Percentiles rank a stretch among this genome's conserved stretches.
phyloP scores from a whole-genome alignment of 2,113 vertebrate genomes.

The Sinosuthora webbiana region DNA sequence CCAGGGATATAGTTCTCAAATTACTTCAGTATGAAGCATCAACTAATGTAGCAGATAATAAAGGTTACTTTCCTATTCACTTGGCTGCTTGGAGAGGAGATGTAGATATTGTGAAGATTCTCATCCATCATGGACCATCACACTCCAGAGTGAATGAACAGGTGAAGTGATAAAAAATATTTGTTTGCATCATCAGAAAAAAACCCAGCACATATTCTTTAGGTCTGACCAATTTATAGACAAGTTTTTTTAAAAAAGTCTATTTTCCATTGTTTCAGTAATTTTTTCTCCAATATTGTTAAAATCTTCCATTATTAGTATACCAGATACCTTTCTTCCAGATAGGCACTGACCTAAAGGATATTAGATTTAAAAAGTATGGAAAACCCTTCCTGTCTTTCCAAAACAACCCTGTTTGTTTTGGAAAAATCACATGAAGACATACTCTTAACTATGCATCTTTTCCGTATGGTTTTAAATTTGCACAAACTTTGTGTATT shows the following conservation, averaged over 20 bases:
- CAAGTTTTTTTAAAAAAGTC: neutral
- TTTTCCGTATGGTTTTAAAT: neutral
- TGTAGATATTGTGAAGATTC: constrained; percentile 95
- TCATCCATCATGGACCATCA: constrained; percentile 91
- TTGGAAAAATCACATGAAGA: neutral
- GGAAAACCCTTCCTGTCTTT: neutral
- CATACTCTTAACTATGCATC: neutral
- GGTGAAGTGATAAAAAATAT: constrained; percentile 73
- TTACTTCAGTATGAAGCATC: constrained; percentile 94
- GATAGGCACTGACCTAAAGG: neutral
- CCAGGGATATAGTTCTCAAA: constrained; percentile 93
- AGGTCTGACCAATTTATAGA: neutral
- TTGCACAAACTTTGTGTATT: neutral
- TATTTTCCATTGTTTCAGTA: neutral
- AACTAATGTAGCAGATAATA: constrained; percentile 91
- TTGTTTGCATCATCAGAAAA: neutral
- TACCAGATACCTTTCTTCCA: neutral
- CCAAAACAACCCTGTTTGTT: neutral
- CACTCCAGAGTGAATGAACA: constrained; percentile 95
- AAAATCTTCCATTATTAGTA: neutral
- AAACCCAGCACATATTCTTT: neutral
- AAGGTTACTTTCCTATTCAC: constrained; percentile 96
- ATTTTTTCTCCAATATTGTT: neutral
- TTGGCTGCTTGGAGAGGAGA: constrained; percentile 97
- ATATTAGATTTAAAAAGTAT: neutral